A percentile compares a stretch with the other conserved stretches of the same genome.
phyloP scores from a whole-genome alignment of 2,113 vertebrate genomes.

The Apodemus speciosus region DNA sequence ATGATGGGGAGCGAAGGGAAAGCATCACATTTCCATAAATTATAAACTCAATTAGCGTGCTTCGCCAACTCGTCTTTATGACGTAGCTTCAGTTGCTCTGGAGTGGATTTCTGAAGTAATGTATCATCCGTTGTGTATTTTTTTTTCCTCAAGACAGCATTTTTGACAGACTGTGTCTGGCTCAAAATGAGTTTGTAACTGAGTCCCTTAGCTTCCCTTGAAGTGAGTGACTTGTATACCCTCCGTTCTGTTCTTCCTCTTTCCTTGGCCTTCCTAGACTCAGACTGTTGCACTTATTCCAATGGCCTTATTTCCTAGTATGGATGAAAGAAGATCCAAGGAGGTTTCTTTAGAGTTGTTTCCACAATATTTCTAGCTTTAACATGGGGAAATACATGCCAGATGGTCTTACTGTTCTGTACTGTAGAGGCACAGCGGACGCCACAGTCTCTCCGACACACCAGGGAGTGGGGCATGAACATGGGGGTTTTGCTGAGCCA shows the following conservation, averaged over 20 bases:
- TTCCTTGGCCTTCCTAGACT: neutral
- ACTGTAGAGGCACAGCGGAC: neutral
- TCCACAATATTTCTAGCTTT: neutral
- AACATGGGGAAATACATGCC: neutral
- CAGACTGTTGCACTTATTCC: neutral
- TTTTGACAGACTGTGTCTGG: neutral
- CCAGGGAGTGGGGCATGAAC: fast-evolving
- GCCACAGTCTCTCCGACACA: neutral
- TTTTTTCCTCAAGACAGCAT: neutral
- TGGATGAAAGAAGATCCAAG: neutral
- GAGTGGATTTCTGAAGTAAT: neutral
- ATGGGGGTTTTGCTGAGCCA: neutral
- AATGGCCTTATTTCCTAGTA: neutral
- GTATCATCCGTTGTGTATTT: neutral
- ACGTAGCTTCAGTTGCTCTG: neutral
- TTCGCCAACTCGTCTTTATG: neutral
- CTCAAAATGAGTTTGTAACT: neutral
- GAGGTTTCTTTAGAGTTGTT: neutral
- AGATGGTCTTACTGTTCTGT: neutral
- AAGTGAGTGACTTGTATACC: neutral
- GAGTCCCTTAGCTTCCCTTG: neutral
- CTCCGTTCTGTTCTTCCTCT: too few species aligned
- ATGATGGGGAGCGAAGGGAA: neutral
- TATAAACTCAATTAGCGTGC: neutral
- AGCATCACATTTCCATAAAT: neutral